A percentile compares a stretch with the other conserved stretches of the same genome.
Evolutionary conservation across 2,888 invertebrate genomes (phyloP).

Genomic region (Stenodera caucasica): DNA sequence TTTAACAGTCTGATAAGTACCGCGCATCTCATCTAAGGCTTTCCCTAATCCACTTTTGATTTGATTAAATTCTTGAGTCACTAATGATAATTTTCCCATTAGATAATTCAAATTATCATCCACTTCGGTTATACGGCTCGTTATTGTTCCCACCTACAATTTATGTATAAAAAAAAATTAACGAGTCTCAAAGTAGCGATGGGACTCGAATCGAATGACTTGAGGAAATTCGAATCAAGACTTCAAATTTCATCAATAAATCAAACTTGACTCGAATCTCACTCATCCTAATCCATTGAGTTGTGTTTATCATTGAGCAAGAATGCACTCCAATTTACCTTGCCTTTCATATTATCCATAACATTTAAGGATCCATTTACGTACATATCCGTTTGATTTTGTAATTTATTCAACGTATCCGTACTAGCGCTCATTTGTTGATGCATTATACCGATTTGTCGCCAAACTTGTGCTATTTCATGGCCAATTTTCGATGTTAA

Average conservation of each 20-base stretch:
- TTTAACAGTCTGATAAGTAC: constrained; percentile 66
- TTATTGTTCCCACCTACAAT: constrained; percentile 72
- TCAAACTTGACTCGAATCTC: too few species aligned
- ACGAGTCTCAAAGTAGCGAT: too few species aligned
- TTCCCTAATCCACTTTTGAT: constrained; percentile 76
- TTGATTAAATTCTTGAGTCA: constrained; percentile 82
- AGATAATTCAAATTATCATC: constrained; percentile 82
- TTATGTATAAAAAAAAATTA: too few species aligned
- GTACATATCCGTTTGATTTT: constrained; percentile 76
- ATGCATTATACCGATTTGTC: constrained; percentile 88
- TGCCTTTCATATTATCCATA: constrained; percentile 77
- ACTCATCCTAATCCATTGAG: too few species aligned
- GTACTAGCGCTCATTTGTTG: constrained; percentile 78
- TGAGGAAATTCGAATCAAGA: too few species aligned
- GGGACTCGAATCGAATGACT: too few species aligned
- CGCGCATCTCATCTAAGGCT: constrained; percentile 71
- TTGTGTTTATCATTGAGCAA: neutral
- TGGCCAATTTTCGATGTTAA: constrained; percentile 75
- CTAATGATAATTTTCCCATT: constrained; percentile 75
- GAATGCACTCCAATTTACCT: constrained; percentile 56
- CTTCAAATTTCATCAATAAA: too few species aligned
- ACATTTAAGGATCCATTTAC: constrained; percentile 76
- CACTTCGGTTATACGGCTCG: constrained; percentile 74
- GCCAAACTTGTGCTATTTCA: constrained; percentile 85
- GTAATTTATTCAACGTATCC: constrained; percentile 72